Percentiles rank a stretch among this genome's conserved stretches.
Evolutionary conservation across 2,888 invertebrate genomes (phyloP).

Genomic region (Chouioia cunea): DNA sequence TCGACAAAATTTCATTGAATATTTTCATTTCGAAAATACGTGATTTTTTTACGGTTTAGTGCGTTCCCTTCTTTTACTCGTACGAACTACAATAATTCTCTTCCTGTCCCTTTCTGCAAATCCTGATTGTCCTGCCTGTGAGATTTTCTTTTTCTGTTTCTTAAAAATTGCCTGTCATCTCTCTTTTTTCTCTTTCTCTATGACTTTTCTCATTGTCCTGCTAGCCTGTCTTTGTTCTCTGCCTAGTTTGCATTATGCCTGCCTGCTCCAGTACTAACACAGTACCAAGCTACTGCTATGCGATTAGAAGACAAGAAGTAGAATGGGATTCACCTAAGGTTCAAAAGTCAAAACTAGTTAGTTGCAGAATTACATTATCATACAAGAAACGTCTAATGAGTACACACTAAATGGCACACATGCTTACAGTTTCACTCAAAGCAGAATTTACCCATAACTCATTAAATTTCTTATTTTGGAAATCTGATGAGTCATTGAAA

Average conservation of each 20-base stretch:
- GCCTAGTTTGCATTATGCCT: conserved; percentile 63
- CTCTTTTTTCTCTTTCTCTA: conserved; percentile 41
- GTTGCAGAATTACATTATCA: conserved; percentile 43
- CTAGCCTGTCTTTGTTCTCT: conserved; percentile 48
- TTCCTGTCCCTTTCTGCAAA: conserved; percentile 57
- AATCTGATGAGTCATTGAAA: no score
- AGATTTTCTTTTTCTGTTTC: conserved; percentile 53
- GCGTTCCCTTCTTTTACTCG: conserved; percentile 57
- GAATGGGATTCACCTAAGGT: conserved; percentile 66
- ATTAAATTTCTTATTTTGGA: no score
- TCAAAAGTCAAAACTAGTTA: conserved; percentile 66
- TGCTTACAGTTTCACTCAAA: conserved; percentile 4
- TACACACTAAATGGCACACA: conserved; percentile 36
- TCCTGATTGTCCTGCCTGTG: conserved; percentile 62
- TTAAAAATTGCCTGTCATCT: conserved; percentile 16
- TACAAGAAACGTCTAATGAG: conserved; percentile 37
- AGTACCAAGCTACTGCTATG: conserved; percentile 65
- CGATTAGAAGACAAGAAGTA: conserved; percentile 69
- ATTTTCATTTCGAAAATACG: conserved; percentile 31
- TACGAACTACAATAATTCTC: conserved; percentile 63
- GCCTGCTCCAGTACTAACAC: conserved; percentile 68
- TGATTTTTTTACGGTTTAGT: conserved; percentile 55
- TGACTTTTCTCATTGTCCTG: conserved; percentile 43
- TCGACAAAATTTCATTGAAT: conserved; percentile 47
- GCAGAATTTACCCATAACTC: no score